These are phyloP conservation scores for Schizopygopsis malacanthus DNA, from an alignment of 2,797 vertebrate species.

Conservation along the genomic window DNA sequence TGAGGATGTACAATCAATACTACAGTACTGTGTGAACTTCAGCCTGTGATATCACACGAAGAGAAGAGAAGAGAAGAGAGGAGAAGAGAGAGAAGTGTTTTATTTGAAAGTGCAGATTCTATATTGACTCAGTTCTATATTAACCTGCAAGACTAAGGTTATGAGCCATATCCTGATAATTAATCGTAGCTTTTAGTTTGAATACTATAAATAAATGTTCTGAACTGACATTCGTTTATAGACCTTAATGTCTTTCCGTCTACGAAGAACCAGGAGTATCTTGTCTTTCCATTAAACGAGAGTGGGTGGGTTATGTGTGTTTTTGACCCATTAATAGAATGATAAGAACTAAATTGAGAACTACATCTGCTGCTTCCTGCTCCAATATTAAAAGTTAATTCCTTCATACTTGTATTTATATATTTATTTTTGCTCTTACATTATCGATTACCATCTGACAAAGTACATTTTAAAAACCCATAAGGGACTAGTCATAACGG, in stretches of 20 bases:
- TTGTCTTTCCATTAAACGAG: not conserved
- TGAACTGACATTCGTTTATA: not conserved
- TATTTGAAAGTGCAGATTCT: not conserved
- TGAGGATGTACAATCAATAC: slow-evolving; percentile 60
- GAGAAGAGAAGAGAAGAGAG: slow-evolving; percentile 24
- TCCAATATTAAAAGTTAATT: not conserved
- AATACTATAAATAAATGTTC: slow-evolving; percentile 1
- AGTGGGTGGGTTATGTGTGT: not conserved
- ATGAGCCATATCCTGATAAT: not conserved
- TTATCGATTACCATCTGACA: not conserved
- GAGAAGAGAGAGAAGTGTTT: not conserved
- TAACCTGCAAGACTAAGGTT: not conserved
- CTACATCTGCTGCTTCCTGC: slow-evolving; percentile 2
- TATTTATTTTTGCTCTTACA: not conserved
- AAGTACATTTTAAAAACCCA: not conserved
- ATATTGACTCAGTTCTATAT: not conserved
- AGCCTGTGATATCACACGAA: slow-evolving; percentile 47
- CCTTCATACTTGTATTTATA: not conserved
- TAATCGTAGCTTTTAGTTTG: not conserved
- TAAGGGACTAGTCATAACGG: not conserved
- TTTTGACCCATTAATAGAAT: not conserved
- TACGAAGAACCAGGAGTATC: not conserved
- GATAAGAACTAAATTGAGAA: not conserved
- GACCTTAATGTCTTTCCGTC: not conserved
- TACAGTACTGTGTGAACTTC: slow-evolving; percentile 44